Conservation (phyloP, 2,113 vertebrate genomes). For the Pyrgilauda ruficollis region DNA sequence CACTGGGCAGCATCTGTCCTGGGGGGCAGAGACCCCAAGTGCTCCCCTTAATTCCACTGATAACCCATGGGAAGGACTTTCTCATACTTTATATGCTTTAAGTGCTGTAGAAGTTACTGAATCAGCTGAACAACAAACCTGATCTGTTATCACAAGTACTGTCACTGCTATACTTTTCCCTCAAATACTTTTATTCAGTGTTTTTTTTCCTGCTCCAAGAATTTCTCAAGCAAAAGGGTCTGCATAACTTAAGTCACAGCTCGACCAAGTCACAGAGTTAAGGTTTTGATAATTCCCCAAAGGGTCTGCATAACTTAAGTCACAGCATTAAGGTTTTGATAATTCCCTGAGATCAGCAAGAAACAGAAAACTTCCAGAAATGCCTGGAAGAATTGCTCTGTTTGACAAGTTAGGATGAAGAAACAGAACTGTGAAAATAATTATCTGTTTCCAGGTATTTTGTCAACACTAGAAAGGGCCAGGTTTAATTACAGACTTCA, state of each 20-base stretch:
- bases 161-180: too few species aligned
- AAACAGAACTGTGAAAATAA: background rate
- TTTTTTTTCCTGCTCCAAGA: background rate
- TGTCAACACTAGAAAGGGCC: background rate
- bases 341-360: background rate
- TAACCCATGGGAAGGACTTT: background rate
- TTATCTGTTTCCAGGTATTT: background rate
- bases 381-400: background rate
- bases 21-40: background rate
- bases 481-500: background rate
- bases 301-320: background rate
- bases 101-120: background rate
- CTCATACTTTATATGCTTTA: background rate
- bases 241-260: background rate
- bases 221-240: background rate
- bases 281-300: background rate
- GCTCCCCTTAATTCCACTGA: background rate
- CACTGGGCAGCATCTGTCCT: background rate
- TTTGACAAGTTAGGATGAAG: background rate
- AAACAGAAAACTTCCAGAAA: background rate
- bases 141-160: background rate
- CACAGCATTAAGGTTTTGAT: background rate
- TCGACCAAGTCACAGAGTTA: too few species aligned
- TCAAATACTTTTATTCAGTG: background rate
- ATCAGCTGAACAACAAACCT: background rate